These are phyloP conservation scores for Pomacea canaliculata DNA, from an alignment of 2,888 invertebrate genomes.

Conservation along the genomic window DNA sequence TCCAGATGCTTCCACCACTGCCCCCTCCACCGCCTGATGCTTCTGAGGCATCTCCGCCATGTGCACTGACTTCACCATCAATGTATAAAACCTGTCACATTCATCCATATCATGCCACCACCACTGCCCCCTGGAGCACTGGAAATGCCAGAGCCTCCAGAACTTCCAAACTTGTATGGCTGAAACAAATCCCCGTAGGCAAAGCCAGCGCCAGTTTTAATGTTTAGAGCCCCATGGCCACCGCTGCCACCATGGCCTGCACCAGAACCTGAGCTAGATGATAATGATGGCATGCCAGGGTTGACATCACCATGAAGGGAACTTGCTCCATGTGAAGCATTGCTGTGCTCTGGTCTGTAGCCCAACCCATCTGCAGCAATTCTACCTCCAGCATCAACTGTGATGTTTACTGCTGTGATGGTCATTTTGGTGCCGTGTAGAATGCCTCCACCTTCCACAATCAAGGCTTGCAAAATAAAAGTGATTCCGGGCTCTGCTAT, in stretches of 20 bases:
- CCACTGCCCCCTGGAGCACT: slow-evolving; percentile 44
- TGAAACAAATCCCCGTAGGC: slow-evolving; percentile 57
- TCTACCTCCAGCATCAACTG: slow-evolving; percentile 53
- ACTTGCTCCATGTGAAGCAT: slow-evolving; percentile 39
- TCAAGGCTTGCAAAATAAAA: slow-evolving; percentile 40
- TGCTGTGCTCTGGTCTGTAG: slow-evolving; percentile 43
- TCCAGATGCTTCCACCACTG: slow-evolving; percentile 57
- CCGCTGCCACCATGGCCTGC: slow-evolving; percentile 54
- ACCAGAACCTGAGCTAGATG: slow-evolving; percentile 36
- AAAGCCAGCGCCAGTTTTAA: slow-evolving; percentile 39
- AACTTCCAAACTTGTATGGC: slow-evolving; percentile 51
- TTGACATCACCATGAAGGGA: slow-evolving; percentile 54
- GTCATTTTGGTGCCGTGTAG: slow-evolving; percentile 50
- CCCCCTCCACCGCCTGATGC: slow-evolving; percentile 47
- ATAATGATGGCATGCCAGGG: slow-evolving; percentile 39
- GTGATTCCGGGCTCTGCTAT: slow-evolving; percentile 48
- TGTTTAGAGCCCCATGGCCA: slow-evolving; percentile 37
- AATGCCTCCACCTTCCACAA: slow-evolving; percentile 55
- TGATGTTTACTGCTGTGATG: slow-evolving; percentile 47
- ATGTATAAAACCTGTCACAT: slow-evolving; percentile 53
- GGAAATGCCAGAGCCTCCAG: slow-evolving; percentile 42
- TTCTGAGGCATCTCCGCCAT: slow-evolving; percentile 39
- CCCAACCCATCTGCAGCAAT: slow-evolving; percentile 52
- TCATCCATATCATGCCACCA: slow-evolving; percentile 58
- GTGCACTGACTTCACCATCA: slow-evolving; percentile 53